Conservation (phyloP, 2,797 vertebrate species). For the Hippoglossus hippoglossus region DNA sequence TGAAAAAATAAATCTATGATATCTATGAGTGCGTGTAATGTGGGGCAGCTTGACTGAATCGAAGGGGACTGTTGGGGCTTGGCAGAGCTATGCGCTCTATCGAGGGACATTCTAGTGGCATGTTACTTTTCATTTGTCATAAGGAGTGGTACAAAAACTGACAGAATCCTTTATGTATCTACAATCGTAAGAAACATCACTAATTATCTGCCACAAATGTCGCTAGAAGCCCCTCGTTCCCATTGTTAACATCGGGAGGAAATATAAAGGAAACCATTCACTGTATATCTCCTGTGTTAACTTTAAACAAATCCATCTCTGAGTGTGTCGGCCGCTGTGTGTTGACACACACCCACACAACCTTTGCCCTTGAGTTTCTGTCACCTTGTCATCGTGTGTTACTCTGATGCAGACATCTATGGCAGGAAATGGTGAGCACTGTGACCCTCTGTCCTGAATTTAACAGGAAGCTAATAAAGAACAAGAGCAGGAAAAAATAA, state of each 20-base stretch:
- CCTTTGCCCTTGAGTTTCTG: constrained; percentile 18
- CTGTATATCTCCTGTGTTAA: background rate
- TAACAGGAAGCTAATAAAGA: constrained; percentile 39
- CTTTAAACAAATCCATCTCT: constrained; percentile 1
- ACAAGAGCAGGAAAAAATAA: background rate
- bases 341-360: constrained; percentile 19
- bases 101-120: background rate
- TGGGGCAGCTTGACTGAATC: too few relatives aligned
- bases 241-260: background rate
- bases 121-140: background rate
- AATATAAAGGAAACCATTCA: background rate
- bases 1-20: too few relatives aligned
- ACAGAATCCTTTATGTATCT: constrained; percentile 9
- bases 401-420: constrained; percentile 34
- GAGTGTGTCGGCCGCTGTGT: background rate
- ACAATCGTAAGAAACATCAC: background rate
- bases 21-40: too few relatives aligned
- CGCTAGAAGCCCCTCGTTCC: background rate
- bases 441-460: constrained; percentile 41
- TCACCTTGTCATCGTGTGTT: constrained; percentile 24
- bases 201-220: constrained; percentile 22
- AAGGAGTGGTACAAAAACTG: background rate
- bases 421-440: constrained; percentile 4
- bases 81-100: too few relatives aligned
- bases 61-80: too few relatives aligned